A percentile compares a stretch with the other conserved stretches of the same genome.
phyloP scores from a whole-genome alignment of 1,140 invertebrate genomes.

The Temnothorax nylanderi region DNA sequence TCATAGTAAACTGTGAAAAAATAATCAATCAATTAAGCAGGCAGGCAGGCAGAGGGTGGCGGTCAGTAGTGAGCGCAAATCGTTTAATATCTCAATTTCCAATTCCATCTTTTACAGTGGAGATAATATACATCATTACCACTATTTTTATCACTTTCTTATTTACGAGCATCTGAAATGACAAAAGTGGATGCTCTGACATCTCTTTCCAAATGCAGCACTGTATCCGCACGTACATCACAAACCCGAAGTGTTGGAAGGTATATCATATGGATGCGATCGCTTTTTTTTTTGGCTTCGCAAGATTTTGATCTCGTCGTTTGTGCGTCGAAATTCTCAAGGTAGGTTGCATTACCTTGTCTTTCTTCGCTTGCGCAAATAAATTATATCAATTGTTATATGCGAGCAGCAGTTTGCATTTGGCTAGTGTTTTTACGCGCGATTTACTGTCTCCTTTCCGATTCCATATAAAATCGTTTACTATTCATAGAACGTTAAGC shows the following conservation, averaged over 20 bases:
- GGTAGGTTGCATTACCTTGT: not conserved
- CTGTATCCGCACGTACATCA: conserved; percentile 71
- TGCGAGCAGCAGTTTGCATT: conserved; percentile 75
- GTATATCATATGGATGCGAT: conserved; percentile 29
- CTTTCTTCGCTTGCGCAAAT: conserved; percentile 2
- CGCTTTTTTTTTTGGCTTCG: not conserved
- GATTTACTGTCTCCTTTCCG: conserved; percentile 38
- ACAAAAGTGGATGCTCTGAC: conserved; percentile 55
- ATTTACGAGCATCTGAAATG: conserved; percentile 46
- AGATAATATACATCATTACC: conserved; percentile 74
- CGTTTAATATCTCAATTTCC: conserved; percentile 79
- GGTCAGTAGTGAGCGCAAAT: conserved; percentile 81
- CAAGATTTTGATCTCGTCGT: conserved; percentile 53
- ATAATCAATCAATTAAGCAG: conserved; percentile 70
- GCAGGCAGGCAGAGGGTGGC: conserved; percentile 80
- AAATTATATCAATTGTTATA: conserved; percentile 54
- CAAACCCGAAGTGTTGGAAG: conserved; percentile 38
- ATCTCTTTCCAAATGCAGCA: conserved; percentile 72
- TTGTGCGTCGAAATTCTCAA: conserved; percentile 62
- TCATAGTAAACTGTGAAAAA: conserved; percentile 55
- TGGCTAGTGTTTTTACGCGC: conserved; percentile 67
- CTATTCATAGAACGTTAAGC: conserved; percentile 64
- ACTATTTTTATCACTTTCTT: conserved; percentile 66
- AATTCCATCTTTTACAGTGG: conserved; percentile 81
- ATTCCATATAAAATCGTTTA: conserved; percentile 59